Evolutionary conservation across 2,113 vertebrate species (phyloP), one percentile per base, ranked within the genome.

Genomic region (Lucifuga dentata): DNA sequence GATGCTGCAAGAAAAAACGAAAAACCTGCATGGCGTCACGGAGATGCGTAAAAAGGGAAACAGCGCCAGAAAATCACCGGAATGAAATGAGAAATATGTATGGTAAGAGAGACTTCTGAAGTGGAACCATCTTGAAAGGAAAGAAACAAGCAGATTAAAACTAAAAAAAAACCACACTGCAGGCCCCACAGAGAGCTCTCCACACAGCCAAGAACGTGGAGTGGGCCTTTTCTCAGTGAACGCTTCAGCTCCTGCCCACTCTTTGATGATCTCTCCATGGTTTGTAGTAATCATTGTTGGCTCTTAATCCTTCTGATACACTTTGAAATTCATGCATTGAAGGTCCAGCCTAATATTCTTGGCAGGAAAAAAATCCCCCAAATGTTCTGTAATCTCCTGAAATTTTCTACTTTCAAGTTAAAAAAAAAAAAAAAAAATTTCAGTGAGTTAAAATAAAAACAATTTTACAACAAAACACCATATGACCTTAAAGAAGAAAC

Each of bases 211-310:
- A 68, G 73, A 87, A 71, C 68, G 59, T 80, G 38, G 55, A 88
- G 83, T 86, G 74, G 86, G 76, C 70, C 81, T 67, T 88, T 86
- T 86, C 79, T 79, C 63, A 32, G 62, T 9, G 76, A 75, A 68
- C 55, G 74, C 67, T 66, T 26, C 68, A 80, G 83, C 66, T 74
- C 68, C 70, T 68, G 72, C 75, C 83, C 65, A 68, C 73, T 76
- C 80, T 81, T 84, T 88, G 84, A 87, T 81, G 76, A 73, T 74
- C 71, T 79, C 80, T 76, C 80, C 68, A 33, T 58, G 60, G 68
- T 79, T 81, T 59, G 72, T 88, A 87, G 83, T 81, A 76, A 83
- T 77, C 80, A 73, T 68, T 50, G 68, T 65, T 78, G 79, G 75
- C 75, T 85, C 77, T 33, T 48, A 8, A 20, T 70, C 60, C 73